These are phyloP conservation scores for Coregonus sp. DNA, from an alignment of 2,797 vertebrate species.

Conservation along the genomic window DNA sequence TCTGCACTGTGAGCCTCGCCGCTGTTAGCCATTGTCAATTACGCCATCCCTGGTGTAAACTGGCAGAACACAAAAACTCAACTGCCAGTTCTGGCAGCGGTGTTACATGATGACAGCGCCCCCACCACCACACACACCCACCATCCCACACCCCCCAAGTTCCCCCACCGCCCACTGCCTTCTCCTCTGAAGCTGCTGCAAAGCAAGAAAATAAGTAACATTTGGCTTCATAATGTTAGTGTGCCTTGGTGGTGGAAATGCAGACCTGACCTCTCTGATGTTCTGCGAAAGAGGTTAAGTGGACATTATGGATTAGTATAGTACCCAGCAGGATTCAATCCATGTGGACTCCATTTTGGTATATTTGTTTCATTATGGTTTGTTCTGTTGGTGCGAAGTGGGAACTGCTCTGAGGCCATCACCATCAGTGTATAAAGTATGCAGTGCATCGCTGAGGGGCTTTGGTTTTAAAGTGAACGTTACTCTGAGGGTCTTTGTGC, in stretches of 20 bases:
- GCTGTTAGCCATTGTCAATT: conserved; percentile 87
- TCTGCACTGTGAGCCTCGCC: conserved; percentile 74
- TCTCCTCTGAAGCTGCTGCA: conserved; percentile 67
- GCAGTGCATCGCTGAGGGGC: neutral
- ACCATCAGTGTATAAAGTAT: neutral
- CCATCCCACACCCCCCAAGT: conserved; percentile 25
- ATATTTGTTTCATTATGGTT: conserved; percentile 1
- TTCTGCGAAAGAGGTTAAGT: conserved; percentile 70
- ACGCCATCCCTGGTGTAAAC: conserved; percentile 84
- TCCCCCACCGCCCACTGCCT: conserved; percentile 44
- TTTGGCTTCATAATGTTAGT: conserved; percentile 58
- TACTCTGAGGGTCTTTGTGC: neutral
- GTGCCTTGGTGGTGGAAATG: conserved; percentile 55
- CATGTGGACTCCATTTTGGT: conserved; percentile 29
- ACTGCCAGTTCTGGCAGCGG: conserved; percentile 82
- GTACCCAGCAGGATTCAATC: conserved; percentile 46
- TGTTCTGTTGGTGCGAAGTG: neutral
- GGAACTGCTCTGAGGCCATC: neutral
- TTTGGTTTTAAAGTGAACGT: too few species aligned
- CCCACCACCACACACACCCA: conserved; percentile 16
- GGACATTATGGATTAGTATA: conserved; percentile 71
- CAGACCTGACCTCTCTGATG: conserved; percentile 65
- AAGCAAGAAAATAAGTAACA: conserved; percentile 58
- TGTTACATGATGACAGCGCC: conserved; percentile 79
- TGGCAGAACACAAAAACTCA: conserved; percentile 80